Base-by-base conservation (phyloP, 2,113 vertebrate genomes). In the Turdus rufiventris region DNA sequence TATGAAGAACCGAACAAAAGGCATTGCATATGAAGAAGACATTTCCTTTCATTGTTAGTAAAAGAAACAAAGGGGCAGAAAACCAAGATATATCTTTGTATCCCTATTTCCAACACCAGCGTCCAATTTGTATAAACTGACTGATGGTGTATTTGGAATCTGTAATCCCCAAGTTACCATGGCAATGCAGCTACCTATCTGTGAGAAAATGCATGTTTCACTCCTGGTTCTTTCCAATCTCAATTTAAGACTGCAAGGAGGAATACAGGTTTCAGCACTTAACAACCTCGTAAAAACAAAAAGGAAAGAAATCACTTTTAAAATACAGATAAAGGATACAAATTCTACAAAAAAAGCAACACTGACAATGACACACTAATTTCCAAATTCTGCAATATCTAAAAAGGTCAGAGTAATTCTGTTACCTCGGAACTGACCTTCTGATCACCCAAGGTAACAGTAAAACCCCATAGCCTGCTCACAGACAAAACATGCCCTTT, bases 101-200 rank as follows among this genome's bases (percentile, higher is more conserved):
- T 66, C 23, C 18, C 15, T 54, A 20, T 36, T 71, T 62, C 53
- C 19, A 89, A 73, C 18, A 78, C 42, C 43, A 67, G 51, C 29
- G 67, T 85, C 57, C 66, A 91, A 85, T 70, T 60, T 77, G 16
- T 62, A 43, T 66, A 57, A 94, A 91, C 13, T 76, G 57, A 60
- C 77, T n/a, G n/a, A 79, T 6, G 9, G 7, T 63, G 51, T 65
- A 85, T 74, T 71, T 74, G 66, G 80, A 93, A 90, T 75, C 8
- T 81, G 81, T 94, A 85, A 89, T 71, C 67, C 36, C 45, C 53
- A 78, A 89, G 89, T 92, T 89, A 96, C 70, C 72, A 95, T 50
- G 58, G 73, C 91, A 96, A 93, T 97, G 66, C 24, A 93, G 51
- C 63, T 81, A 95, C 78, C 67, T 96, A 70, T 88, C 78, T 70